phyloP scores from a whole-genome alignment of 2,797 vertebrate genomes.

The Fundulus diaphanus region DNA sequence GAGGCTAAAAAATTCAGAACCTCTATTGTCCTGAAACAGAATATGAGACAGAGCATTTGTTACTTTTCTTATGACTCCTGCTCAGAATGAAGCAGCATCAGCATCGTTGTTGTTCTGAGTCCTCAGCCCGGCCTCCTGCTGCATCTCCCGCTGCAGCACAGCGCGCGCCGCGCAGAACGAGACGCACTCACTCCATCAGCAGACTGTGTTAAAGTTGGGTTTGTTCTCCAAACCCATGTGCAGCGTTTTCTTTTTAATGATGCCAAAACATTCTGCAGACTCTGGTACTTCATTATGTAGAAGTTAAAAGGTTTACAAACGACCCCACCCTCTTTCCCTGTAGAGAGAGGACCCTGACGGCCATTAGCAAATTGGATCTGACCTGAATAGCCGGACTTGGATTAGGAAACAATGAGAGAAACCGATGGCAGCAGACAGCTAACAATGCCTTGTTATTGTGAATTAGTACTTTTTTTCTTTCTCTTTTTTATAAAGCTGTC shows the following conservation, averaged over 20 bases:
- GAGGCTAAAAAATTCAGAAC: not conserved
- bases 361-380: constrained; percentile 27
- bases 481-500: constrained; percentile 33
- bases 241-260: constrained; percentile 26
- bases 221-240: constrained; percentile 3
- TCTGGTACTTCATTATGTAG: constrained; percentile 16
- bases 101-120: not conserved
- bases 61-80: not conserved
- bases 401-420: constrained; percentile 5
- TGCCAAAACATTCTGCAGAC: constrained; percentile 18
- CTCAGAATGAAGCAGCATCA: not conserved
- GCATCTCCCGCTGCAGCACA: not conserved
- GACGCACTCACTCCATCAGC: not conserved
- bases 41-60: no score
- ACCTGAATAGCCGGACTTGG: constrained; percentile 12
- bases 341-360: not conserved
- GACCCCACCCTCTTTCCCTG: not conserved
- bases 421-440: constrained; percentile 4
- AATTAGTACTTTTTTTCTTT: constrained; percentile 23
- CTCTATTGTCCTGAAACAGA: not conserved
- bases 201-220: not conserved
- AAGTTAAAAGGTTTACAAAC: constrained; percentile 1
- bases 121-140: not conserved
- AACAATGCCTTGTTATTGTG: constrained; percentile 12
- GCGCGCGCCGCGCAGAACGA: not conserved